Conservation (phyloP, 2,113 vertebrate genomes). For the Anolis sagrei region DNA sequence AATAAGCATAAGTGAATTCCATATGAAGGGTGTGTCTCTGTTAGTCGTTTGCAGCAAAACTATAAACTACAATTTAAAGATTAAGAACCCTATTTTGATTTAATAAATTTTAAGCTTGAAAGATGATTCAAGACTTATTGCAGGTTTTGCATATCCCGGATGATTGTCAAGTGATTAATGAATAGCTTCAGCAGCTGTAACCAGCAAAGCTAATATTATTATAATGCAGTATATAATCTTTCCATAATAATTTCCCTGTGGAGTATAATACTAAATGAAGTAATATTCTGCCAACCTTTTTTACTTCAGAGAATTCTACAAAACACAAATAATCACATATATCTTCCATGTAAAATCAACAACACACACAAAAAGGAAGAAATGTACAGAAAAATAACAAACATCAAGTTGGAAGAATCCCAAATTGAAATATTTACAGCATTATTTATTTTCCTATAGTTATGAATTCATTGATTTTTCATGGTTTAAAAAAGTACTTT, state of each 20-base stretch:
- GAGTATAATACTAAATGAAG: background rate
- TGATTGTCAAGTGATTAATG: slow-evolving; percentile 13
- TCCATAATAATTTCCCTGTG: slow-evolving; percentile 27
- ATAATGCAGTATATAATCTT: slow-evolving; percentile 22
- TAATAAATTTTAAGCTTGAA: background rate
- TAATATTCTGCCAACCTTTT: slow-evolving; percentile 22
- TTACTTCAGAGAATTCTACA: slow-evolving; percentile 1
- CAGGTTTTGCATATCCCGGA: background rate
- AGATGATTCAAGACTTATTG: background rate
- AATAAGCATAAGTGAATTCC: background rate
- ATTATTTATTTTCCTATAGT: background rate
- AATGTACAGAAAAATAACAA: background rate
- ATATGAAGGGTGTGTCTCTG: background rate
- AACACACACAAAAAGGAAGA: background rate
- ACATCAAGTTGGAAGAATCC: background rate
- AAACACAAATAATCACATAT: background rate
- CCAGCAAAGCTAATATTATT: slow-evolving; percentile 18
- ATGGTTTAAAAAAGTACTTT: background rate
- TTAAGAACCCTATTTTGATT: background rate
- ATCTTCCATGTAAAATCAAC: background rate
- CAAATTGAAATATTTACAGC: slow-evolving; percentile 2
- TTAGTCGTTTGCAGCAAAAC: background rate
- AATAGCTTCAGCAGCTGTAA: slow-evolving; percentile 3
- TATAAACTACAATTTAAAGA: background rate
- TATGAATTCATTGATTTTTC: background rate